Base-by-base conservation (phyloP, 2,797 vertebrate species). In the Coregonus suidteri region DNA sequence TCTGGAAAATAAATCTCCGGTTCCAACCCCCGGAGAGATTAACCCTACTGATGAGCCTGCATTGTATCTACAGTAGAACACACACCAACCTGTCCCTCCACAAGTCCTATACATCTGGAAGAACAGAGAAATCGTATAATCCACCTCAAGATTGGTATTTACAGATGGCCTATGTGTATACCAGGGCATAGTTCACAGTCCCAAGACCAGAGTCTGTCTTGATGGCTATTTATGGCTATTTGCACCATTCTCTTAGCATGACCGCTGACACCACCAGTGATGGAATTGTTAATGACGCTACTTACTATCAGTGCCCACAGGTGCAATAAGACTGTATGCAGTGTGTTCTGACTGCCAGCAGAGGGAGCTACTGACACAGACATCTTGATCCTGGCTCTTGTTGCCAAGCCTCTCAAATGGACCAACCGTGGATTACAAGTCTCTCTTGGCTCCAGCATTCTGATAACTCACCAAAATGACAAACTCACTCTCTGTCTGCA, bases 1-100 rank as follows among this genome's bases (percentile, higher is more conserved):
- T 77, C 66, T 79, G 41, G 41, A 47, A 47, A 82, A 71, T 73
- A 86, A 83, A 84, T 82, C 80, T 84, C 80, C n/a, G n/a, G n/a
- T n/a, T n/a, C n/a, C n/a, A n/a, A n/a, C n/a, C n/a, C 53, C 20
- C 56, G 16, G 64, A 67, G 74, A 88, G 86, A 90, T 90, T 89
- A 89, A 86, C 67, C 76, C 69, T 4, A 75, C 79, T 80, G 79
- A 82, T 69, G 73, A 76, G n/a, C 11, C 67, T 75, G 51, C 25
- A 66, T 75, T 53, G n/a, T 41, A 67, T 73, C 73, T 51, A 64
- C 59, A 72, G 14, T 75, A 56, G 59, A 76, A 71, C 59, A 25
- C 20, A 25, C 16, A 6, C 6, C 37, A 47, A 64, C 74, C 37
- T 25, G 35, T 67, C 25, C 13, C 70, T 18, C n/a, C 52, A 25